Evolutionary conservation across 2,113 vertebrate genomes (phyloP).

Genomic region (Seriola aureovittata): DNA sequence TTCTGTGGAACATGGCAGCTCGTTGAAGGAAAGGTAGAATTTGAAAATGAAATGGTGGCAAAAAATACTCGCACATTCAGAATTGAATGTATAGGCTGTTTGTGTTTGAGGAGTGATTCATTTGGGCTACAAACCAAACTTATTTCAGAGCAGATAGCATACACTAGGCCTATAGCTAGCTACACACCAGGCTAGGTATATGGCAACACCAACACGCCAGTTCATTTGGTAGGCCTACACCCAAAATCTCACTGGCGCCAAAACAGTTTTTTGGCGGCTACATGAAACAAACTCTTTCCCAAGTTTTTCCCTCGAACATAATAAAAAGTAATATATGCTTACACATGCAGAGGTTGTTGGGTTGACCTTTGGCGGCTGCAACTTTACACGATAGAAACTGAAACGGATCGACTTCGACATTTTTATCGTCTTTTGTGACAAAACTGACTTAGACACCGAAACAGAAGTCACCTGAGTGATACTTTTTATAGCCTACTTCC

Average conservation of each 20-base stretch:
- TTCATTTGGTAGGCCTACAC: not conserved
- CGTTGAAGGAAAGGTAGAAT: not conserved
- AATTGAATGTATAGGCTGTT: too few relatives aligned
- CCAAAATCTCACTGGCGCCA: not conserved
- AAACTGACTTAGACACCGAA: not conserved
- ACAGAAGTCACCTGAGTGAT: too few relatives aligned
- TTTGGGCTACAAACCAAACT: too few relatives aligned
- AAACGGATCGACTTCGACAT: not conserved
- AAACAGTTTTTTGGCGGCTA: not conserved
- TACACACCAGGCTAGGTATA: too few relatives aligned
- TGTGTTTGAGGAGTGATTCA: too few relatives aligned
- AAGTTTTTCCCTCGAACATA: not conserved
- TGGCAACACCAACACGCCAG: too few relatives aligned
- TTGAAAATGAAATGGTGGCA: too few relatives aligned
- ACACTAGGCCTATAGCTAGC: too few relatives aligned
- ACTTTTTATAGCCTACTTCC: not conserved
- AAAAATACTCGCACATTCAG: too few relatives aligned
- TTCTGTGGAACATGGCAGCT: too few relatives aligned
- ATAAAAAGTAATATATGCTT: not conserved
- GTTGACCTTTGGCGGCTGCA: not conserved
- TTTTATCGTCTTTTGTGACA: rapidly evolving
- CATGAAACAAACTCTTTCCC: not conserved
- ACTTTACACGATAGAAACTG: not conserved
- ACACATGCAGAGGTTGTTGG: not conserved
- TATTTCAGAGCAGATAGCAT: too few relatives aligned